Evolutionary conservation across 2,888 invertebrate species (phyloP).

Genomic region (Andrena hattorfiana): DNA sequence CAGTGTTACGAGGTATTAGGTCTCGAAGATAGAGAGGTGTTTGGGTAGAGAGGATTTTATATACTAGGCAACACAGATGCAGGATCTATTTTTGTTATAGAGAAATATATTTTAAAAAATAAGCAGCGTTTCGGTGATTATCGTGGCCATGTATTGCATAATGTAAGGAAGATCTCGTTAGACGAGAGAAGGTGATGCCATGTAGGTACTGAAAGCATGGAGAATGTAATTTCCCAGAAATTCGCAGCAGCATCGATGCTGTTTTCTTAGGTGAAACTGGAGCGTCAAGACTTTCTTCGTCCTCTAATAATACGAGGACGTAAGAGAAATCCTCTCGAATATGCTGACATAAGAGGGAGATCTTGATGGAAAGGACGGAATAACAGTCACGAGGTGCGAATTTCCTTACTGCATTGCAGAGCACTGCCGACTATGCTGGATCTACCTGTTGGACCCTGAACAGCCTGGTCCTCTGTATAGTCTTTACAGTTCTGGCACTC

Average conservation of each 20-base stretch:
- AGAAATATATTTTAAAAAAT: no score
- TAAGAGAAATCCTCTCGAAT: conserved; percentile 11
- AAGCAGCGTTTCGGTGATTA: no score
- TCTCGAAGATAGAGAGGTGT: no score
- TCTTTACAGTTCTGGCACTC: conserved; percentile 55
- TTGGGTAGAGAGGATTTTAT: no score
- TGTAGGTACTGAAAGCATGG: neutral
- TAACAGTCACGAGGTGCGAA: conserved; percentile 55
- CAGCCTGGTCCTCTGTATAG: conserved; percentile 39
- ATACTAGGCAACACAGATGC: no score
- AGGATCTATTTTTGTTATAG: no score
- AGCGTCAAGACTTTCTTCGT: neutral
- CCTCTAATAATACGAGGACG: conserved; percentile 2
- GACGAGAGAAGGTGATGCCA: neutral
- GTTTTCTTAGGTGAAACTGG: neutral
- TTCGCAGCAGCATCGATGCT: neutral
- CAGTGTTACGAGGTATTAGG: no score
- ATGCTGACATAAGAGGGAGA: conserved; percentile 40
- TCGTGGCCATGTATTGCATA: neutral
- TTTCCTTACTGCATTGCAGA: conserved; percentile 75
- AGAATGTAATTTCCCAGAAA: neutral
- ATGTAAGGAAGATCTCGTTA: neutral
- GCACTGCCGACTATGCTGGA: conserved; percentile 76
- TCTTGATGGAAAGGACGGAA: conserved; percentile 48
- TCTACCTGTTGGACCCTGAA: conserved; percentile 78